Conservation (phyloP, 2,888 invertebrate species). For the Cataglyphis rosenhaueri region DNA sequence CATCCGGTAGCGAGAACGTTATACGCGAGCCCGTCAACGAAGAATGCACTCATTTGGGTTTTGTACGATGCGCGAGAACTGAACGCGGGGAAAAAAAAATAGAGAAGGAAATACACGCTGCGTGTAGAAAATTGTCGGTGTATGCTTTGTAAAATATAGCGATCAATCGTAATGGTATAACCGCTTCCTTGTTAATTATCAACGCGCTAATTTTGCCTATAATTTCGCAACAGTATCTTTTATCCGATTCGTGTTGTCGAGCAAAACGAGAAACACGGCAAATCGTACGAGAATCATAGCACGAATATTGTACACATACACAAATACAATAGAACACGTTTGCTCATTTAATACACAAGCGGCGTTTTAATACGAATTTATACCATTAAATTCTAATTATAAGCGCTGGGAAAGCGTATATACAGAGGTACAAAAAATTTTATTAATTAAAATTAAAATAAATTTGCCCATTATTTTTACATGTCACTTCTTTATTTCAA, state of each 20-base stretch:
- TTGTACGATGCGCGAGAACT: neutral
- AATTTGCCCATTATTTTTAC: neutral
- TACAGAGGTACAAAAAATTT: neutral
- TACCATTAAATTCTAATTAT: slow-evolving; percentile 6
- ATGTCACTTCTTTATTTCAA: neutral
- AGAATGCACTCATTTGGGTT: slow-evolving; percentile 52
- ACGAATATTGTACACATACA: neutral
- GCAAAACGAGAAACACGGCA: slow-evolving; percentile 22
- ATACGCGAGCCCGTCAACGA: slow-evolving; percentile 7
- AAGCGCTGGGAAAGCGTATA: neutral
- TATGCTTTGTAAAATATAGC: slow-evolving; percentile 37
- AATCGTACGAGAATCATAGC: slow-evolving; percentile 30
- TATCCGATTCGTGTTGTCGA: slow-evolving; percentile 30
- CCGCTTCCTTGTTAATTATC: slow-evolving; percentile 45
- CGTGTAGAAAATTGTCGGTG: slow-evolving; percentile 22
- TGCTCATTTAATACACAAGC: slow-evolving; percentile 8
- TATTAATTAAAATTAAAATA: slow-evolving; percentile 32
- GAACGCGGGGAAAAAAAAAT: neutral
- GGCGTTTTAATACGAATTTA: slow-evolving; percentile 4
- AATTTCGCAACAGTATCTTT: slow-evolving; percentile 30
- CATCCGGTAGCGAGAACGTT: slow-evolving; percentile 15
- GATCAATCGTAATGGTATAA: slow-evolving; percentile 27
- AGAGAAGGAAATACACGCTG: neutral
- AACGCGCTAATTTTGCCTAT: neutral
- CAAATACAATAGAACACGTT: neutral